Percentiles rank a stretch among this genome's conserved stretches.
Conservation (phyloP, 1,140 invertebrate genomes). For the Euwallacea similis region DNA sequence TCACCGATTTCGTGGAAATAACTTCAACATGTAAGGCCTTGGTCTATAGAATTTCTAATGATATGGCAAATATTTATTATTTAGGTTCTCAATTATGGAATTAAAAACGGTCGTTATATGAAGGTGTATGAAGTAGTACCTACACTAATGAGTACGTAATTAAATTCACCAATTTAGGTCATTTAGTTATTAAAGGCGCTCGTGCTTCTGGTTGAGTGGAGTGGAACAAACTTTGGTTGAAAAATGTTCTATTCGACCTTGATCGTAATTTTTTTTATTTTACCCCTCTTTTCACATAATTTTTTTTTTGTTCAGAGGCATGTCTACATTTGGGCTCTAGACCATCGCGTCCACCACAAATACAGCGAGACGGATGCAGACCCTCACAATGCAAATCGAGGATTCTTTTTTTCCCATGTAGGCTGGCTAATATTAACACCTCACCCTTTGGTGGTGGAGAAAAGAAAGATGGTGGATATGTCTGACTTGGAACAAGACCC, state of each 20-base stretch:
- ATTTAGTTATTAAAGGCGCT: background rate
- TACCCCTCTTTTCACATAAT: background rate
- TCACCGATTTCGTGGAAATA: conserved; percentile 12
- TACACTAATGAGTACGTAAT: no score
- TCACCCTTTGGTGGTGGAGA: conserved; percentile 75
- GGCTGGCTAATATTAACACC: conserved; percentile 79
- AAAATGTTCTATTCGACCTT: no score
- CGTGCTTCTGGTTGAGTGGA: no score
- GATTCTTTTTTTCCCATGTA: conserved; percentile 81
- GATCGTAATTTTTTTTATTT: no score
- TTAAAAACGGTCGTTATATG: no score
- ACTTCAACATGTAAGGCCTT: conserved; percentile 11
- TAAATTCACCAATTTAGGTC: background rate
- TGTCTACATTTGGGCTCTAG: conserved; percentile 76
- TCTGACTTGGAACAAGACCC: conserved; percentile 82
- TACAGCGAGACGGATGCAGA: conserved; percentile 81
- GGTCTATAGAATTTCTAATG: conserved; percentile 18
- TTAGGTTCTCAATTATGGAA: background rate
- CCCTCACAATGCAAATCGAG: conserved; percentile 78
- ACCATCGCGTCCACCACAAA: conserved; percentile 83
- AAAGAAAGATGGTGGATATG: conserved; percentile 76
- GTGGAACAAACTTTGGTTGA: no score
- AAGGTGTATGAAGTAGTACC: no score
- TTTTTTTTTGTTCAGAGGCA: conserved; percentile 58
- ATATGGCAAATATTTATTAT: conserved; percentile 14